A percentile compares a stretch with the other conserved stretches of the same genome.
These are phyloP conservation scores for Scleropages formosus DNA, from an alignment of 2,797 vertebrate species.

Conservation along the genomic window DNA sequence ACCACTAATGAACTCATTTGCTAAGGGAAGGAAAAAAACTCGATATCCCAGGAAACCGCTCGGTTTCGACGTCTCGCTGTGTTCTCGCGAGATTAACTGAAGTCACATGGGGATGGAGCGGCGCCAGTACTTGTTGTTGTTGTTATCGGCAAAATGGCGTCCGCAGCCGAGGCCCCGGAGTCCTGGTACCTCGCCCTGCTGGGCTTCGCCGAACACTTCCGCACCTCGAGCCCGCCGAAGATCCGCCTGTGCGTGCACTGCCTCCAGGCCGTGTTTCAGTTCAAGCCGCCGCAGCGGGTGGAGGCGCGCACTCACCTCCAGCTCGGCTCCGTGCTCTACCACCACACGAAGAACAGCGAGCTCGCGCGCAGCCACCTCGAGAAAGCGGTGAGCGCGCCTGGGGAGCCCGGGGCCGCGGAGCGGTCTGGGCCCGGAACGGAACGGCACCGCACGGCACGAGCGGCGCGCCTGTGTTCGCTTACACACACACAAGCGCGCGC, in stretches of 20 bases:
- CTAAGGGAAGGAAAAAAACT: constrained; percentile 47
- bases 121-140: constrained; percentile 68
- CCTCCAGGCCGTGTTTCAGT: constrained; percentile 94
- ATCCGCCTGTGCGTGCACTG: constrained; percentile 95
- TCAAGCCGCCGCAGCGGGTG: constrained; percentile 91
- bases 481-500: too few relatives aligned
- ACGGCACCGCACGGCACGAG: constrained; percentile 20
- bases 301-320: constrained; percentile 96
- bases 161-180: constrained; percentile 83
- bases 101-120: constrained; percentile 55
- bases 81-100: neutral
- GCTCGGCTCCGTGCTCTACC: constrained; percentile 96
- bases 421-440: constrained; percentile 35
- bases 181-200: constrained; percentile 95
- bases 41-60: constrained; percentile 19
- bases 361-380: constrained; percentile 92
- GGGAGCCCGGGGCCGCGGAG: constrained; percentile 60
- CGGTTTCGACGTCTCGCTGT: neutral
- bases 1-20: too few relatives aligned
- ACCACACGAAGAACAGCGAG: constrained; percentile 98
- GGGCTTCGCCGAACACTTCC: constrained; percentile 96
- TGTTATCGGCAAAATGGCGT: constrained; percentile 78
- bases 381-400: constrained; percentile 86
- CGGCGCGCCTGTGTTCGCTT: too few relatives aligned
- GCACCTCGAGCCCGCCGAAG: constrained; percentile 94